Evolutionary conservation across 2,113 vertebrate species (phyloP).

Genomic region (Himantopus leucocephalus): DNA sequence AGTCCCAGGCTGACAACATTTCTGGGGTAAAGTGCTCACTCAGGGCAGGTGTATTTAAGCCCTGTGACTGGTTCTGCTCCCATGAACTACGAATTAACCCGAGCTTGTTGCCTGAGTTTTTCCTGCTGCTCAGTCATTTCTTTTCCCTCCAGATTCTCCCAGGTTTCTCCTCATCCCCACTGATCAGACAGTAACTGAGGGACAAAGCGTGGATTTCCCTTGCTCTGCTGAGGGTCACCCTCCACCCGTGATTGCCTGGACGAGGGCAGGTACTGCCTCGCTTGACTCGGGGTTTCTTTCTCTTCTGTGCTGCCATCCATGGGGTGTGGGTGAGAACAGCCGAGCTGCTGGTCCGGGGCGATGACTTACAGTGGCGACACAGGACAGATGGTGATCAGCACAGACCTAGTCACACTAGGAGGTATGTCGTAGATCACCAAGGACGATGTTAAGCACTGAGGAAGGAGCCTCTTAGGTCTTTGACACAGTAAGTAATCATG

Average conservation of each 20-base stretch:
- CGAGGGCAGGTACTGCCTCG: slow-evolving; percentile 76
- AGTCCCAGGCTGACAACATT: neutral
- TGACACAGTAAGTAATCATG: neutral
- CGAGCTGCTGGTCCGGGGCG: neutral
- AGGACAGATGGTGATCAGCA: neutral
- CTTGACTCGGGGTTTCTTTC: neutral
- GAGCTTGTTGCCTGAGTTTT: neutral
- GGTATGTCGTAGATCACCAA: neutral
- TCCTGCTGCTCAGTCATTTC: neutral
- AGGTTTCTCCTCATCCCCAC: slow-evolving; percentile 81
- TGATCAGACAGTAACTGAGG: slow-evolving; percentile 85
- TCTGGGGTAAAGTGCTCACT: neutral
- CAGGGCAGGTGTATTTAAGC: neutral
- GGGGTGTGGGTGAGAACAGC: neutral
- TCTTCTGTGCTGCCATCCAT: rapidly evolving
- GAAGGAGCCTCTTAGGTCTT: neutral
- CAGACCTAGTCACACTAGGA: neutral
- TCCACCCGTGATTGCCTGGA: slow-evolving; percentile 86
- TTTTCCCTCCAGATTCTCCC: slow-evolving; percentile 75
- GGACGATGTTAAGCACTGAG: neutral
- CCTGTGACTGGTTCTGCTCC: neutral
- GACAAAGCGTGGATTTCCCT: slow-evolving; percentile 84
- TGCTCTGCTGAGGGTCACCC: slow-evolving; percentile 87
- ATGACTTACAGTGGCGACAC: neutral
- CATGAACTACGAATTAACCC: neutral